Evolutionary conservation across 2,888 invertebrate genomes (phyloP), one percentile per base, ranked within the genome.

Genomic region (Campopleginae sp.): DNA sequence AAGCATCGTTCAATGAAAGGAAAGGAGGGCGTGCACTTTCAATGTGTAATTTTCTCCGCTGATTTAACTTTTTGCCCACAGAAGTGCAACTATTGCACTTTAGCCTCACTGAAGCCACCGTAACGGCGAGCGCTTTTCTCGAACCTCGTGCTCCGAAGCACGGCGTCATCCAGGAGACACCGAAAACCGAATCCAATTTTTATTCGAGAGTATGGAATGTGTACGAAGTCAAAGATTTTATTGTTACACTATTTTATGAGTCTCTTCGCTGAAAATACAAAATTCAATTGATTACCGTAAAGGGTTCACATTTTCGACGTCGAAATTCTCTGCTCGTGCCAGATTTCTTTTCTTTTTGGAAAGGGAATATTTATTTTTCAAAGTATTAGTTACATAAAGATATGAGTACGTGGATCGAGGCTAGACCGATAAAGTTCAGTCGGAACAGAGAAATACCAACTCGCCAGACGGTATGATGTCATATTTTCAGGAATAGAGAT

Each of bases 1-100:
- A 58, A 54, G 76, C 54, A 68, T 71, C 77, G 72, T 84, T 80
- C 76, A 84, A 80, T 77, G 61, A 77, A 81, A 38, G 77, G 80
- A 68, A 74, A 80, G 79, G 76, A 80, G 42, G 74, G 54, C 77
- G 68, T 78, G 33, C 58, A 44, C 58, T 27, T 31, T 78, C 68
- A 17, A 42, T 72, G 74, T 46, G 51, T 61, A 44, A 61, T 76
- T 65, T 76, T 14, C 14, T 19, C 19, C 46, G 46, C 14, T 46
- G 48, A 65, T 76, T 48, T 33, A 76, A 63, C 63, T 66, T 76
- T 76, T 65, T 66, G 33, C 17, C 38, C 31, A 10, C 23, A 51
- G 51, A 76, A 65, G 51, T 46, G 33, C 48, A 66, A 51, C 48
- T 51, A 66, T 38, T 66, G 65, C 65, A 65, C 76, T 76, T 38